These are phyloP conservation scores for Desmodus rotundus DNA, from an alignment of 2,113 vertebrate species.

Conservation along the genomic window DNA sequence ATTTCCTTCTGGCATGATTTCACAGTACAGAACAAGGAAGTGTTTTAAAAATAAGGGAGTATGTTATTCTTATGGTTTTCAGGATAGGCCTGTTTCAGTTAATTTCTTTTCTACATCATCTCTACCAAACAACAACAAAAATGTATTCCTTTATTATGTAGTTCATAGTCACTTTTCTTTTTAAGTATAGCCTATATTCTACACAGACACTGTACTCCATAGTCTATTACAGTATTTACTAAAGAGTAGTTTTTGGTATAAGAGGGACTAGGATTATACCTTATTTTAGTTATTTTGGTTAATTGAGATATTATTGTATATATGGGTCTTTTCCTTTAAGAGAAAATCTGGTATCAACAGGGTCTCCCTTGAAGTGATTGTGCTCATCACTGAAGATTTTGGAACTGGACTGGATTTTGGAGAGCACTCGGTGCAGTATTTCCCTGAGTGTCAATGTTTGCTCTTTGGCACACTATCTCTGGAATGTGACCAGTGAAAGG, in stretches of 20 bases:
- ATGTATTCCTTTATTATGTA: background rate
- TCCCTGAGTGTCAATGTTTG: background rate
- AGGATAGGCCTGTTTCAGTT: background rate
- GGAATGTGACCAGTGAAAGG: background rate
- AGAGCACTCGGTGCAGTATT: background rate
- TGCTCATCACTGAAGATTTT: background rate
- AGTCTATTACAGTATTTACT: background rate
- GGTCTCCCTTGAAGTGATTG: background rate
- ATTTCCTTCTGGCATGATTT: slow-evolving; percentile 36
- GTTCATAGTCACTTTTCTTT: background rate
- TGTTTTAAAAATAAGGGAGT: background rate
- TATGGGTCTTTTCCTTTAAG: background rate
- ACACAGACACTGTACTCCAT: background rate
- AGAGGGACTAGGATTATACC: background rate
- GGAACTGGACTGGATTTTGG: background rate
- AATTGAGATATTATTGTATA: background rate
- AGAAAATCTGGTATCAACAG: background rate
- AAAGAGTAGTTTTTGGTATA: background rate
- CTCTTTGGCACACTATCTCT: background rate
- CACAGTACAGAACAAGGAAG: background rate
- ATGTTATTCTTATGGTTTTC: background rate
- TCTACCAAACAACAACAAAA: background rate
- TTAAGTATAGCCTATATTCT: background rate
- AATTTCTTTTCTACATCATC: background rate
- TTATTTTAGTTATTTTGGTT: slow-evolving; percentile 4